Base-by-base conservation (phyloP, 2,888 invertebrate genomes). In the Agrotis clavis region DNA sequence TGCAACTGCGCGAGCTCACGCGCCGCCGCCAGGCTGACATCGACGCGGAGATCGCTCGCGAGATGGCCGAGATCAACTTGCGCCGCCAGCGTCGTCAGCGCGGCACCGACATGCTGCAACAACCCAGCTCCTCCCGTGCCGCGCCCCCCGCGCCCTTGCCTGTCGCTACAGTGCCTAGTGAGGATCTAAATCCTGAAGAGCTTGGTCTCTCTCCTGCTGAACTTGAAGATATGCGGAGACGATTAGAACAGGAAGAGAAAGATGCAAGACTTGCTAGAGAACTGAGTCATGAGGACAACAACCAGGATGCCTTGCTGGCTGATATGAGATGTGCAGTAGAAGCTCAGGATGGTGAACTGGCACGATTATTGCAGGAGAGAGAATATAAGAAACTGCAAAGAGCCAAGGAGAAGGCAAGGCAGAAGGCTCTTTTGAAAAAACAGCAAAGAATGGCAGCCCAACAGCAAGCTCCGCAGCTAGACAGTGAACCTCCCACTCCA, bases 261-360 rank as follows among this genome's bases (percentile, higher is more conserved):
- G 96, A 96, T 85, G 96, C 96, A 0, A 87, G 92, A 68, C 81
- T 96, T 16, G 96, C 96, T 1, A 88, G 94, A 64, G 92, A 96
- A 79, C 73, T 96, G 35, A 95, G 95, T 71, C 92, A 93, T 74
- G 91, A 93, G 74, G 92, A 88, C n/a, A 92, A 93, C 63, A 94
- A 90, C 51, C 91, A 92, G 64, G 96, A 95, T 82, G 91, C 91
- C 13, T 80, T 96, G 16, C 77, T 96, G 35, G 93, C 95, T 13
- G 96, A 96, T 71, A 96, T 96, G 96, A 92, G 92, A 74, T 95
- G 92, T 87, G 96, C 96, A 2, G 96, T 96, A 7, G 96, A 96
- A 81, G 96, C 95, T n/a, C 96, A 96, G 67, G 96, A 96, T 74
- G 91, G 94, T 53, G 96, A 96, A 75, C 89, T 96, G 0, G 96